Percentiles rank a stretch among this genome's conserved stretches.
Evolutionary conservation across 2,113 vertebrate species (phyloP).

Genomic region (Xiphophorus hellerii): DNA sequence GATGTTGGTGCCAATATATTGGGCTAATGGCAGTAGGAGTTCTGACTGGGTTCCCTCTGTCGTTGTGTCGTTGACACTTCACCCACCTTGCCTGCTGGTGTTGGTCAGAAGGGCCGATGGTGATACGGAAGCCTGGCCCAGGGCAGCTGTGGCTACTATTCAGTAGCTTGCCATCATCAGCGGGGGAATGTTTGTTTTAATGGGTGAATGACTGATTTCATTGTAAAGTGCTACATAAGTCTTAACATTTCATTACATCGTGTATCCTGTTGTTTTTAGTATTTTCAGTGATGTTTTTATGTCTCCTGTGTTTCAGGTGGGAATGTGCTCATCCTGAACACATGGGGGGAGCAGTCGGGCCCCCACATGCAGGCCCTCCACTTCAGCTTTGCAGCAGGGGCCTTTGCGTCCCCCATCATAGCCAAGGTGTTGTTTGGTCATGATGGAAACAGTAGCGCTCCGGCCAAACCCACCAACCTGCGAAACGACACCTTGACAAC

Average conservation of each 20-base stretch:
- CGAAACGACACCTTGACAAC: not conserved
- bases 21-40: too few species aligned
- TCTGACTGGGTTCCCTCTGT: too few species aligned
- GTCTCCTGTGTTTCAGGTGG: conserved; percentile 79
- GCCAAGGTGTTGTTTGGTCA: conserved; percentile 85
- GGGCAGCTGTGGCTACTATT: too few species aligned
- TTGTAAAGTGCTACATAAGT: too few species aligned
- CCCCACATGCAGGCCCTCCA: conserved; percentile 95
- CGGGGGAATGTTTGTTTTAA: too few species aligned
- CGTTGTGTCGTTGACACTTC: too few species aligned
- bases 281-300: not conserved
- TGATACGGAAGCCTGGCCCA: too few species aligned
- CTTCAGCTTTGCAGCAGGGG: conserved; percentile 92
- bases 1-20: too few species aligned
- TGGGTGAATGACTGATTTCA: too few species aligned
- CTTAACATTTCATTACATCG: not conserved
- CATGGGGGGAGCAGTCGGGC: conserved; percentile 85
- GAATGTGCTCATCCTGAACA: conserved; percentile 88
- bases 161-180: too few species aligned
- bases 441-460: conserved; percentile 9
- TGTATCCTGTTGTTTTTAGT: not conserved
- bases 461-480: not conserved
- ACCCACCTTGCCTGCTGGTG: too few species aligned
- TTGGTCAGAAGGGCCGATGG: too few species aligned
- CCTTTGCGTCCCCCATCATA: conserved; percentile 88